Evolutionary conservation across 2,888 invertebrate species (phyloP).

Genomic region (Pristionchus arcanus): DNA sequence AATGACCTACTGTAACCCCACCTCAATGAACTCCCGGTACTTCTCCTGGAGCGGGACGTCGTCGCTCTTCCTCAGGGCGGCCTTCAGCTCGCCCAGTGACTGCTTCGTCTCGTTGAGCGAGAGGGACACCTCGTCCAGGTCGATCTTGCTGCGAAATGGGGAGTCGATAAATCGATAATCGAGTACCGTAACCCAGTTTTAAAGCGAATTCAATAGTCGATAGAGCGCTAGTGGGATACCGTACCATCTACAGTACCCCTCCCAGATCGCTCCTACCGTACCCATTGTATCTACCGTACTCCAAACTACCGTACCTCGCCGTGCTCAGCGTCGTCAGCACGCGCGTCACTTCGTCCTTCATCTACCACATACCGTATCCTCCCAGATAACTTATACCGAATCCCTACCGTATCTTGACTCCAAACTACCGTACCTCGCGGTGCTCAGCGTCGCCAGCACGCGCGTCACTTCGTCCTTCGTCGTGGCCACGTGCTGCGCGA

Average conservation of each 20-base stretch:
- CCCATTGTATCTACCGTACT: background rate
- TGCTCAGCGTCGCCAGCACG: background rate
- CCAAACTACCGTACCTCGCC: background rate
- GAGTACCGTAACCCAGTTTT: background rate
- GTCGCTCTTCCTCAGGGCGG: background rate
- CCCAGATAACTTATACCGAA: background rate
- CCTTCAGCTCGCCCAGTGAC: background rate
- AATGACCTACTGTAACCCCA: too few species aligned
- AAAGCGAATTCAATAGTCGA: too few species aligned
- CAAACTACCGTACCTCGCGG: slow-evolving; percentile 5
- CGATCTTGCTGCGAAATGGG: background rate
- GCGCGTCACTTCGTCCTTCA: slow-evolving; percentile 8
- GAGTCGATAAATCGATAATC: background rate
- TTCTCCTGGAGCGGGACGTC: background rate
- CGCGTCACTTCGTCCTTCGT: slow-evolving; percentile 16
- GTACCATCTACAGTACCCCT: background rate
- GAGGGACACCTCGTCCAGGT: slow-evolving; percentile 20
- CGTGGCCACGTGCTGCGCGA: background rate
- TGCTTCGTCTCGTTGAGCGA: background rate
- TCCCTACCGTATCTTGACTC: background rate
- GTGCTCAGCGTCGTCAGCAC: background rate
- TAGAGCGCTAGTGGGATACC: too few species aligned
- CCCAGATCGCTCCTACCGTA: background rate
- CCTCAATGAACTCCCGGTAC: slow-evolving; percentile 37
- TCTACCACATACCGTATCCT: background rate